Evolutionary conservation across 2,113 vertebrate genomes (phyloP).

Genomic region (Gobio gobio): DNA sequence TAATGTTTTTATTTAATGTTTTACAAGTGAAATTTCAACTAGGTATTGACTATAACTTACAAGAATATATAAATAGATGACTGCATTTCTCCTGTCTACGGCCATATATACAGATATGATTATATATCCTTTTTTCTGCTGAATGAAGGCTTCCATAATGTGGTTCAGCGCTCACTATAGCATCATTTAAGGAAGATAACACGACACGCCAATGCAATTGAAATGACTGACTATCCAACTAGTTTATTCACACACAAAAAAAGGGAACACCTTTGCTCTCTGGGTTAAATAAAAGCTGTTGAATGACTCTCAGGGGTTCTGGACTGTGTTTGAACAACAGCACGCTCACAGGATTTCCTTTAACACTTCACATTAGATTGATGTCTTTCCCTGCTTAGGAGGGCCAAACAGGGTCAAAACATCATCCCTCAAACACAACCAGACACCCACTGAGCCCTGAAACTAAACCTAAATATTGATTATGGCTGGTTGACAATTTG

Average conservation of each 20-base stretch:
- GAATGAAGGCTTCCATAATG: background rate
- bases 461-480: background rate
- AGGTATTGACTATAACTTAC: background rate
- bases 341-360: constrained; percentile 34
- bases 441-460: background rate
- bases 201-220: background rate
- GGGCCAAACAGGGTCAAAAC: constrained; percentile 17
- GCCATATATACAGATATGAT: background rate
- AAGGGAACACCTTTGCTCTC: constrained; percentile 26
- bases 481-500: constrained; percentile 4
- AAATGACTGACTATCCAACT: too few species aligned
- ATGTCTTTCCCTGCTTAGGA: constrained; percentile 16
- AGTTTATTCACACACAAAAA: too few species aligned
- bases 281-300: constrained; percentile 34
- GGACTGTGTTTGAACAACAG: constrained; percentile 26
- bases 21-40: background rate
- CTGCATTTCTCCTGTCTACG: background rate
- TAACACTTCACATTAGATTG: constrained; percentile 43
- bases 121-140: background rate
- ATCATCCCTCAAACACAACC: constrained; percentile 8
- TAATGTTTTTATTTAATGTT: background rate
- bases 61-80: background rate
- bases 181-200: background rate
- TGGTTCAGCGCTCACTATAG: background rate
- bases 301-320: constrained; percentile 28